Conservation (phyloP, 2,888 invertebrate genomes). For the Drosophila vallismaia region DNA sequence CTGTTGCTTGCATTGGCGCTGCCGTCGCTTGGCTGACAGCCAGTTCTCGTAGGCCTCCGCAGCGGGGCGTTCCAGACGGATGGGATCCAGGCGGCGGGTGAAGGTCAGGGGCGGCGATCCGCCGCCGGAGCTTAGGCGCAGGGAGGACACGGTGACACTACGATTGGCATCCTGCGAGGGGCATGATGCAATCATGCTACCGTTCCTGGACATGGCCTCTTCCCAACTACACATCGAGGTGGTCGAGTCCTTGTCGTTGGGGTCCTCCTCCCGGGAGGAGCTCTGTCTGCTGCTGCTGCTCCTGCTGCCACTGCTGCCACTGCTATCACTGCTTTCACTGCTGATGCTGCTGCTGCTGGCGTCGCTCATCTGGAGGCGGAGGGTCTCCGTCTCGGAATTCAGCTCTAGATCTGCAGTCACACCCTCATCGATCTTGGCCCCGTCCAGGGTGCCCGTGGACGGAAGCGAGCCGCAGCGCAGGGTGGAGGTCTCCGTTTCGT, state of each 20-base stretch:
- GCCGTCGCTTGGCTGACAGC: conserved; percentile 79
- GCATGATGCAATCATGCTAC: conserved; percentile 2
- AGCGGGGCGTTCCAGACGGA: conserved; percentile 51
- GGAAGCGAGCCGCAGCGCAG: conserved; percentile 43
- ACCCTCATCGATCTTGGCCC: conserved; percentile 4
- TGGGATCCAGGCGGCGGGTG: conserved; percentile 33
- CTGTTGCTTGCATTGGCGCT: conserved; percentile 53
- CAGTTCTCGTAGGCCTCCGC: conserved; percentile 81
- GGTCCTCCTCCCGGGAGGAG: conserved; percentile 18
- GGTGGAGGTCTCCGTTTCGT: conserved; percentile 65
- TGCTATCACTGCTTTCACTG: neutral
- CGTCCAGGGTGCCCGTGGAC: conserved; percentile 39
- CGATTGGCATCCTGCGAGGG: conserved; percentile 34
- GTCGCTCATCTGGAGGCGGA: conserved; percentile 11
- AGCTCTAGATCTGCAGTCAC: neutral
- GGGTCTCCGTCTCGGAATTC: conserved; percentile 23
- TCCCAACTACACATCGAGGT: conserved; percentile 71
- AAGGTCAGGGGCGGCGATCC: conserved; percentile 41
- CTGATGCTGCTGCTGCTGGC: neutral
- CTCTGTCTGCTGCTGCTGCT: neutral
- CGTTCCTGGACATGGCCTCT: conserved; percentile 35
- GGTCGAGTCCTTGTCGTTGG: conserved; percentile 45
- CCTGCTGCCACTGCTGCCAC: conserved; percentile 9
- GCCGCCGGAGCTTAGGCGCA: conserved; percentile 76
- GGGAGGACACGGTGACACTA: conserved; percentile 69